Percentiles rank a stretch among this genome's conserved stretches.
phyloP scores from a whole-genome alignment of 2,113 vertebrate species.

The Tragelaphus imberbis region DNA sequence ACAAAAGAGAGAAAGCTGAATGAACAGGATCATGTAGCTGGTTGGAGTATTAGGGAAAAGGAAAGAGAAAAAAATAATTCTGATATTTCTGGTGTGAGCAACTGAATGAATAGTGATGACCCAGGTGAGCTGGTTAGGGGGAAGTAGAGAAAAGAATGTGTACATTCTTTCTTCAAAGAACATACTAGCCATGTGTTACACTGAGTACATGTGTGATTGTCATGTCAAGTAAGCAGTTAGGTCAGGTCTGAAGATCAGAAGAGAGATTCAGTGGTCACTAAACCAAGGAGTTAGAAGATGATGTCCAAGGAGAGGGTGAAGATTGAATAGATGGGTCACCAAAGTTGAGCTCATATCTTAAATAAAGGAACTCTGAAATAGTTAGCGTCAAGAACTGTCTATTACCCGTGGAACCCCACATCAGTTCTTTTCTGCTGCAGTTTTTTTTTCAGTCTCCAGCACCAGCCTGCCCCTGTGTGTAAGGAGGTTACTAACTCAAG shows the following conservation, averaged over 20 bases:
- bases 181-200: not conserved
- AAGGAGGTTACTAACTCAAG: not conserved
- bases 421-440: not conserved
- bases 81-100: not conserved
- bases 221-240: not conserved
- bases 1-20: not conserved
- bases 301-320: not conserved
- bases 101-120: not conserved
- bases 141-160: not conserved
- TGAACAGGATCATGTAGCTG: not conserved
- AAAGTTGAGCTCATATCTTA: not conserved
- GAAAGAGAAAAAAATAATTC: not conserved
- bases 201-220: not conserved
- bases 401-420: not conserved
- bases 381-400: not conserved
- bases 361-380: not conserved
- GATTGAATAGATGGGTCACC: not conserved
- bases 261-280: not conserved
- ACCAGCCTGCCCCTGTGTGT: not conserved
- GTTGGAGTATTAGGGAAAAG: not conserved
- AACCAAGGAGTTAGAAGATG: not conserved
- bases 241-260: not conserved
- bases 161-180: too few species aligned
- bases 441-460: not conserved
- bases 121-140: not conserved